Percentiles rank a stretch among this genome's conserved stretches.
Evolutionary conservation across 2,113 vertebrate species (phyloP).

Genomic region (Myrmecophaga tridactyla): DNA sequence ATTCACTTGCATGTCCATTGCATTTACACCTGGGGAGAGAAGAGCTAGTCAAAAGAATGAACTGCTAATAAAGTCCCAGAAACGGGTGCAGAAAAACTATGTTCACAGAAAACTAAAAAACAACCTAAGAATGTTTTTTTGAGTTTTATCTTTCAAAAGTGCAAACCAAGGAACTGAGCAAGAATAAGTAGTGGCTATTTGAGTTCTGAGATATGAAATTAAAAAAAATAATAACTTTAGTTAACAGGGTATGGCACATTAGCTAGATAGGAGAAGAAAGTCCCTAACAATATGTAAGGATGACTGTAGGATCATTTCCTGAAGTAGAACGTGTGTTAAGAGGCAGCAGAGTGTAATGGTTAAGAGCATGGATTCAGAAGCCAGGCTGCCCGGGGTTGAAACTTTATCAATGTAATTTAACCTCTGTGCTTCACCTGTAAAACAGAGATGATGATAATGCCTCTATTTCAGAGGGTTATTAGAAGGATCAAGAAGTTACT

Average conservation of each 20-base stretch:
- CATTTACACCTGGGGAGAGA: slow-evolving; percentile 92
- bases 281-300: background rate
- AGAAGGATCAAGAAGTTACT: background rate
- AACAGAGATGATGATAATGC: background rate
- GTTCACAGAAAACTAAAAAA: background rate
- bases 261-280: background rate
- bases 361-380: too few relatives aligned
- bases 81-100: background rate
- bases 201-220: background rate
- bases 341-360: background rate
- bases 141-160: background rate
- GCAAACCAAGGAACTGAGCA: background rate
- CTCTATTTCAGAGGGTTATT: background rate
- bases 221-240: background rate
- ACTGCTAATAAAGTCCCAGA: background rate
- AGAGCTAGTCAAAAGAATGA: background rate
- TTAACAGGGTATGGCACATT: background rate
- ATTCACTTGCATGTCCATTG: slow-evolving; percentile 95
- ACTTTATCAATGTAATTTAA: background rate
- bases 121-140: background rate
- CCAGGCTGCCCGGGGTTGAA: background rate
- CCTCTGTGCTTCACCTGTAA: background rate
- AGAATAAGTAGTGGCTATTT: background rate
- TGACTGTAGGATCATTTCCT: background rate
- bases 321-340: background rate